Evolutionary conservation across 2,797 vertebrate species (phyloP).

Genomic region (Protonibea diacanthus): DNA sequence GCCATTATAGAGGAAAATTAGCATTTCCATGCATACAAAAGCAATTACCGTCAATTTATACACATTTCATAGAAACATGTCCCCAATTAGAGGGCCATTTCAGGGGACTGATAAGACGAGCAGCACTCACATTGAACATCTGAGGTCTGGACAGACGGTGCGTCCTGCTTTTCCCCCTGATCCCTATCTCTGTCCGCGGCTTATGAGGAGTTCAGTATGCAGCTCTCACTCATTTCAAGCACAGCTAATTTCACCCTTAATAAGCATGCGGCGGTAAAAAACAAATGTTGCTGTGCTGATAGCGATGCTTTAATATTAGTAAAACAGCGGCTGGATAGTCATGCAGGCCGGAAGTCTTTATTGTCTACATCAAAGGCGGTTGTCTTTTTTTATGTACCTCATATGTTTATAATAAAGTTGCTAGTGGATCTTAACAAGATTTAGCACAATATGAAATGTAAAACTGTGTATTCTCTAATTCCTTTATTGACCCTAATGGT

Average conservation of each 20-base stretch:
- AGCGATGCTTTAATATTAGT: conserved; percentile 75
- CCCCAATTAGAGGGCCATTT: conserved; percentile 83
- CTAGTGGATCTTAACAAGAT: conserved; percentile 47
- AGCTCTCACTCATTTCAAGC: conserved; percentile 73
- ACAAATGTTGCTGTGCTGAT: conserved; percentile 76
- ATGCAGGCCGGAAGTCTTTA: conserved; percentile 64
- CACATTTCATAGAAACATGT: conserved; percentile 83
- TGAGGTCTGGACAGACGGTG: conserved; percentile 71
- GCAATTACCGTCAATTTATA: conserved; percentile 87
- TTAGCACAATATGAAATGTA: conserved; percentile 43
- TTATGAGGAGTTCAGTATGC: conserved; percentile 58
- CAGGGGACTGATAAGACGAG: conserved; percentile 73
- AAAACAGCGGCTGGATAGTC: conserved; percentile 49
- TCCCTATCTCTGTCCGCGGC: conserved; percentile 75
- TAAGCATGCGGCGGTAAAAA: conserved; percentile 65
- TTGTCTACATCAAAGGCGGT: conserved; percentile 60
- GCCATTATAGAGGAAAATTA: conserved; percentile 81
- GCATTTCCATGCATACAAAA: conserved; percentile 84
- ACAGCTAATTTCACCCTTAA: conserved; percentile 81
- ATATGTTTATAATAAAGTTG: conserved; percentile 54
- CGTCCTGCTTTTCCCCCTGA: conserved; percentile 65
- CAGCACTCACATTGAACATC: conserved; percentile 76
- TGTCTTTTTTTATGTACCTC: conserved; percentile 46
- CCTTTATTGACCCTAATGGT: conserved; percentile 63
- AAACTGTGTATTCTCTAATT: conserved; percentile 49